These are phyloP conservation scores for Trematocara macrostoma DNA, from an alignment of 2,113 vertebrate genomes.

Conservation along the genomic window DNA sequence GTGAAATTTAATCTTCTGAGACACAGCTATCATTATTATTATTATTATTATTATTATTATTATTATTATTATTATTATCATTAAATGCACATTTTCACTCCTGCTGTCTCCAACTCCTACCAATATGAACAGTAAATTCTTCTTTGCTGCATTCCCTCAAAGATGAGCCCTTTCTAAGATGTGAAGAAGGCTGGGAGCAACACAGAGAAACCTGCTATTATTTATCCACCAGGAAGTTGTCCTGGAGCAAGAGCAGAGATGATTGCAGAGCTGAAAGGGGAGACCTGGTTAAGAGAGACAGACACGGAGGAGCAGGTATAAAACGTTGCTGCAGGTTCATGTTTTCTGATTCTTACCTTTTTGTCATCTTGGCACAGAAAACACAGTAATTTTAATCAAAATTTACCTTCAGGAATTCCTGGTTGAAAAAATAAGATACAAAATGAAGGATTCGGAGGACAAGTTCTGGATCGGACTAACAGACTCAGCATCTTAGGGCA, in stretches of 20 bases:
- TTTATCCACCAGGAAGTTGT: not conserved
- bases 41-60: not conserved
- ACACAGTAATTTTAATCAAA: too few species aligned
- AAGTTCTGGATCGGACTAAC: too few species aligned
- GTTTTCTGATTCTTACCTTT: too few species aligned
- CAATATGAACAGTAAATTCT: not conserved
- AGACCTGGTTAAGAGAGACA: not conserved
- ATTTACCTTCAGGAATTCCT: too few species aligned
- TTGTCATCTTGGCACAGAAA: too few species aligned
- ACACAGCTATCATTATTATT: not conserved
- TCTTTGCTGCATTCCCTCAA: not conserved
- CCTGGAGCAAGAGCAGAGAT: not conserved
- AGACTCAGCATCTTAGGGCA: too few species aligned
- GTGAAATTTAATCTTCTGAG: not conserved
- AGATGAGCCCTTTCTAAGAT: not conserved
- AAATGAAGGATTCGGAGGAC: too few species aligned
- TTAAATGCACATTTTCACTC: not conserved
- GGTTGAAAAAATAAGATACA: too few species aligned
- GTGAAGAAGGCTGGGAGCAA: not conserved
- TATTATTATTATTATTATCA: fast-evolving
- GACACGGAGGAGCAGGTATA: not conserved
- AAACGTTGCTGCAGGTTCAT: too few species aligned
- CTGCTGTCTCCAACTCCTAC: not conserved
- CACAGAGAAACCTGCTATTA: not conserved
- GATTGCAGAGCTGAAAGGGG: not conserved